phyloP scores from a whole-genome alignment of 2,113 vertebrate genomes.

The Chlamydotis undulata region DNA sequence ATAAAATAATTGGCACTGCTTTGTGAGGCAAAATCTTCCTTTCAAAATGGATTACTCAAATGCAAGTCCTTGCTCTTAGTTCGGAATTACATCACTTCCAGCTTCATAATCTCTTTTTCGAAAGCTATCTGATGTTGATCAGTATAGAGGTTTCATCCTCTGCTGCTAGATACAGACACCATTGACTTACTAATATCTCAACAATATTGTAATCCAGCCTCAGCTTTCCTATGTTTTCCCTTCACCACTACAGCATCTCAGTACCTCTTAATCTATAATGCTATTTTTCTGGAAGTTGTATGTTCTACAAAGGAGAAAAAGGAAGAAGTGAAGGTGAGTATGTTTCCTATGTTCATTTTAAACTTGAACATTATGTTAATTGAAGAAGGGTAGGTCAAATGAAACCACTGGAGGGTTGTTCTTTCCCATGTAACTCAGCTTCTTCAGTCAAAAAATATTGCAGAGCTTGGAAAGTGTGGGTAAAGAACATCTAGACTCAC shows the following conservation, averaged over 20 bases:
- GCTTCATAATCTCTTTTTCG: background rate
- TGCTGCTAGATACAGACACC: background rate
- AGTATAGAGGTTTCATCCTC: background rate
- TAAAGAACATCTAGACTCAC: background rate
- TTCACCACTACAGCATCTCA: background rate
- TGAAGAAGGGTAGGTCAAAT: background rate
- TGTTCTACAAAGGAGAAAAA: background rate
- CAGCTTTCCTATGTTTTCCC: background rate
- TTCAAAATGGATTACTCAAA: slow-evolving; percentile 25
- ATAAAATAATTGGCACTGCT: slow-evolving; percentile 47
- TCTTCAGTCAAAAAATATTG: background rate
- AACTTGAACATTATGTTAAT: background rate
- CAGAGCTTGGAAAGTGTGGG: background rate
- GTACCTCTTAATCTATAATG: background rate
- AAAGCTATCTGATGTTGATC: slow-evolving; percentile 6
- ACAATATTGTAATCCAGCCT: background rate
- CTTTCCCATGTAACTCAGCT: background rate
- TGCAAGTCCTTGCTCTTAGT: background rate
- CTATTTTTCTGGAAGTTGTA: background rate
- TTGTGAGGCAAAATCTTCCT: slow-evolving; percentile 49
- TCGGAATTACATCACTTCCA: background rate
- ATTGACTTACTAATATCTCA: background rate
- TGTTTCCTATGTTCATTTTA: background rate
- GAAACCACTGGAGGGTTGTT: background rate
- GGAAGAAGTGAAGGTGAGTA: background rate